Evolutionary conservation across 2,888 invertebrate genomes (phyloP), one percentile per base, ranked within the genome.

Genomic region (Andrena camellia): DNA sequence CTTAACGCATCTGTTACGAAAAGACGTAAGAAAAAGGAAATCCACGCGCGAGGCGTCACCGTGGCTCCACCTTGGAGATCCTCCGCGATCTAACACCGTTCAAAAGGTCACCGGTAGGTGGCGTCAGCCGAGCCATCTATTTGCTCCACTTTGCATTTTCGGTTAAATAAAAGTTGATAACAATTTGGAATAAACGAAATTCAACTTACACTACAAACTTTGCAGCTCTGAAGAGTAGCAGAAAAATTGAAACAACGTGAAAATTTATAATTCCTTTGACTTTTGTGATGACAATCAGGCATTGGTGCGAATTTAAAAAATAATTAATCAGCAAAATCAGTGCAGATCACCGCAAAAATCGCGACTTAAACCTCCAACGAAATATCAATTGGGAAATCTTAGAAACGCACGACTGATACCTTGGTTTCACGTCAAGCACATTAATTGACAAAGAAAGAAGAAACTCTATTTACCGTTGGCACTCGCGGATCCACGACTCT

Each of bases 41-140:
- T 54, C 20, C 62, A 75, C 23, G 63, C 5, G 13, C 2, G n/a
- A 26, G 35, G 23, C 54, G 60, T 20, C 69, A 69, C n/a, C 2
- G 83, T 78, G 83, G 78, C 67, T 70, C 83, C 83, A 83, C 29
- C 83, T 84, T 2, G 50, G n/a, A 29, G 62, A 6, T 5, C 0
- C 6, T 10, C 29, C 8, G 20, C 2, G 71, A 70, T 10, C 48
- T 68, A 83, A n/a, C 17, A 1, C 0, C 13, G 31, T 83, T 83
- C 60, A 2, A 13, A 50, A 48, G 52, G 63, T 74, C 67, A 63
- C 71, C 83, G 67, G 0, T 35, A 75, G 83, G 59, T 83, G 71
- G 81, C 48, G 52, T 26, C 48, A 42, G 70, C 26, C 29, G 31
- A 35, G 23, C 50, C 54, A 57, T 31, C 67, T 26, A 7, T 20